These are phyloP conservation scores for Phylloscopus collybita DNA, from an alignment of 2,797 vertebrate species.

Conservation along the genomic window DNA sequence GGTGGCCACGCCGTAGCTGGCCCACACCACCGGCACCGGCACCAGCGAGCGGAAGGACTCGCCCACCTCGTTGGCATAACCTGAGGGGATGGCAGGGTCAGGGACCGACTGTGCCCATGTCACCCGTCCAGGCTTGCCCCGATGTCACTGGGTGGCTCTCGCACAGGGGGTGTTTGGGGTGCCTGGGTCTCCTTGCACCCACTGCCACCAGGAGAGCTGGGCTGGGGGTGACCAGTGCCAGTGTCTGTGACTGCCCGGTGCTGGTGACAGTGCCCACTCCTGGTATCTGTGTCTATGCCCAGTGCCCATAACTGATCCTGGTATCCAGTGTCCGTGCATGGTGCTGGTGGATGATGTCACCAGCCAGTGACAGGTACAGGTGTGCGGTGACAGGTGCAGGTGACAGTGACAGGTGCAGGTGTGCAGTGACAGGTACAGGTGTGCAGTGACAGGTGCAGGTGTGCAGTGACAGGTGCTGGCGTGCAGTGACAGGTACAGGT, in stretches of 20 bases:
- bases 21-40: slow-evolving; percentile 87
- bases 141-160: background rate
- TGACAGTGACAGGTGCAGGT: background rate
- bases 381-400: background rate
- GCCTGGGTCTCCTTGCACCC: background rate
- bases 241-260: background rate
- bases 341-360: background rate
- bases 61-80: slow-evolving; percentile 95
- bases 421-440: background rate
- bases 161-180: no score
- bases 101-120: fast-evolving
- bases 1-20: slow-evolving; percentile 89
- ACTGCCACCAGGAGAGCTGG: fast-evolving
- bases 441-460: background rate
- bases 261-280: fast-evolving
- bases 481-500: background rate
- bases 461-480: background rate
- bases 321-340: fast-evolving
- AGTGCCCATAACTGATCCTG: background rate
- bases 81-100: slow-evolving; percentile 57
- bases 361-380: background rate
- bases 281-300: background rate
- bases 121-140: background rate
- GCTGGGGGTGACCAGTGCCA: background rate
- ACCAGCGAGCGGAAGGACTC: slow-evolving; percentile 93